Conservation (phyloP, 2,888 invertebrate genomes). For the Ptychoptera contaminata region DNA sequence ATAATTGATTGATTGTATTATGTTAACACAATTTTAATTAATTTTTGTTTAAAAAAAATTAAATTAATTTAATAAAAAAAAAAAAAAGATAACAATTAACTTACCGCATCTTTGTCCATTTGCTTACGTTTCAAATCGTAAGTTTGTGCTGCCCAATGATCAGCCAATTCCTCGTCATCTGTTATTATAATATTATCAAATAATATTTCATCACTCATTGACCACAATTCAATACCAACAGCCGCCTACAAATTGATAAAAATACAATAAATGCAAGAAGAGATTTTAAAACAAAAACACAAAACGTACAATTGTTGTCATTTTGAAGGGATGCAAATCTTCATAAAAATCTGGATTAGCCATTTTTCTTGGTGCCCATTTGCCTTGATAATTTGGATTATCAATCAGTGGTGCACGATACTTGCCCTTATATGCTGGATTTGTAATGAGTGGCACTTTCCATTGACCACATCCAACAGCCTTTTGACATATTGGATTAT, state of each 20-base stretch:
- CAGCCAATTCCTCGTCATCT: conserved; percentile 60
- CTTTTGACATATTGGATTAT: conserved; percentile 69
- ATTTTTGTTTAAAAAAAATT: neutral
- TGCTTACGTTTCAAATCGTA: conserved; percentile 72
- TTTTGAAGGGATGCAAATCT: conserved; percentile 76
- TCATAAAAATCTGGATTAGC: conserved; percentile 87
- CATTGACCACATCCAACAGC: conserved; percentile 86
- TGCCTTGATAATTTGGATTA: conserved; percentile 90
- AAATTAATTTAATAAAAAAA: neutral
- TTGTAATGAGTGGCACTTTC: conserved; percentile 68
- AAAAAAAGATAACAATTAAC: conserved; percentile 22
- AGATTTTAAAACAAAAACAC: neutral
- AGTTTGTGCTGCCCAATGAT: conserved; percentile 66
- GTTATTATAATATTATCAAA: conserved; percentile 94
- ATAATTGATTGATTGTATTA: conserved; percentile 1
- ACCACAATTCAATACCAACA: conserved; percentile 95
- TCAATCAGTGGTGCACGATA: conserved; percentile 83
- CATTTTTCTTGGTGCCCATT: conserved; percentile 80
- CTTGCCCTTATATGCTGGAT: conserved; percentile 82
- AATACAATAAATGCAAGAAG: neutral
- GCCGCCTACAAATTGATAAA: conserved; percentile 47
- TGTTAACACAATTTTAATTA: conserved; percentile 4
- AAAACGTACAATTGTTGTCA: conserved; percentile 75
- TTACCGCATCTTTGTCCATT: conserved; percentile 65
- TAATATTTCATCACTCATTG: conserved; percentile 85